Evolutionary conservation across 2,888 invertebrate species (phyloP).

Genomic region (Cinara cedri): DNA sequence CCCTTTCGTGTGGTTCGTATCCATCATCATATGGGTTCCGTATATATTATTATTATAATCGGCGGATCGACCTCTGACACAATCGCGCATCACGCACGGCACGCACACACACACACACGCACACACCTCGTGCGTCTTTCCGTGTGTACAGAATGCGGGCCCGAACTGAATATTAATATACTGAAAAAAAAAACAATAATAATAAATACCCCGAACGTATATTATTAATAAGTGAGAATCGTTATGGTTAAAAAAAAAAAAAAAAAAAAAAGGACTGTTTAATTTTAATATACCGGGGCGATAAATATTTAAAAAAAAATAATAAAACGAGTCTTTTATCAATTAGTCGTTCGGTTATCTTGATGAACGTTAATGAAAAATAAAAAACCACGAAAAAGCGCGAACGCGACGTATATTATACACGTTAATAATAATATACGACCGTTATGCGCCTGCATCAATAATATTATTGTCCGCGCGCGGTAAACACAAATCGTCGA

Average conservation of each 20-base stretch:
- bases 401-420: not conserved
- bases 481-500: not conserved
- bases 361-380: slow-evolving; percentile 48
- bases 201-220: not conserved
- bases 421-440: too few species aligned
- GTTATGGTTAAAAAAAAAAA: slow-evolving; percentile 45
- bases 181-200: slow-evolving; percentile 10
- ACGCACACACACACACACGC: slow-evolving; percentile 32
- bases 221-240: slow-evolving; percentile 37
- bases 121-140: slow-evolving; percentile 22
- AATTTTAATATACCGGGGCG: slow-evolving; percentile 49
- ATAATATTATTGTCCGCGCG: too few species aligned
- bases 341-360: slow-evolving; percentile 41
- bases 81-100: too few species aligned
- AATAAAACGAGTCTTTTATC: slow-evolving; percentile 39
- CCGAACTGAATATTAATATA: slow-evolving; percentile 50
- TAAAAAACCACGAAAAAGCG: slow-evolving; percentile 38
- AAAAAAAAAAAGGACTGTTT: slow-evolving; percentile 35
- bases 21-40: slow-evolving; percentile 36
- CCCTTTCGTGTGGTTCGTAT: slow-evolving; percentile 34
- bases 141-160: slow-evolving; percentile 53
- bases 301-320: too few species aligned
- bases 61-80: slow-evolving; percentile 55
- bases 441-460: too few species aligned
- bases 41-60: too few species aligned